Evolutionary conservation across 2,797 vertebrate genomes (phyloP).

Genomic region (Sebastes minor): DNA sequence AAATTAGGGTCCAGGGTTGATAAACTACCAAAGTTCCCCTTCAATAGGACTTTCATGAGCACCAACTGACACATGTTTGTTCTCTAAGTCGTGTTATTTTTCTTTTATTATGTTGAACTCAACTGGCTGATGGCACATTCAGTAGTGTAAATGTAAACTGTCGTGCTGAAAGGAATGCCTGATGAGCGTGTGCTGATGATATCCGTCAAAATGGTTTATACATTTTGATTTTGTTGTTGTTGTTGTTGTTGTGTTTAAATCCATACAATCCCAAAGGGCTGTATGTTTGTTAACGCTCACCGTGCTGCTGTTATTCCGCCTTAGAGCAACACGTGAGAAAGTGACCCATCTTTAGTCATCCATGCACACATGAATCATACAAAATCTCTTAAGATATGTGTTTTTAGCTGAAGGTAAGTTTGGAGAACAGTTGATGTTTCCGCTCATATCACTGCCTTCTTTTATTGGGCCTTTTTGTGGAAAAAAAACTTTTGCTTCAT

Average conservation of each 20-base stretch:
- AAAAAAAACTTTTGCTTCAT: background rate
- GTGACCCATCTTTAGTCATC: background rate
- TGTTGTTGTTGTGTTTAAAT: background rate
- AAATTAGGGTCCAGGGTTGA: no score
- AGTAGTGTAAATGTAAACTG: background rate
- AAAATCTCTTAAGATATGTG: slow-evolving; percentile 5
- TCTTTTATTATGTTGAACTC: background rate
- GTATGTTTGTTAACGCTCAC: slow-evolving; percentile 44
- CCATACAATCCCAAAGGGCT: slow-evolving; percentile 70
- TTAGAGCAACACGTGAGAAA: slow-evolving; percentile 38
- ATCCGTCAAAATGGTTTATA: background rate
- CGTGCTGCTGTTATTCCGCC: slow-evolving; percentile 30
- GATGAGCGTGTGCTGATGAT: background rate
- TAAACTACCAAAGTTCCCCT: background rate
- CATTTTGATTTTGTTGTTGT: background rate
- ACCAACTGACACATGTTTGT: background rate
- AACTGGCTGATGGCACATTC: slow-evolving; percentile 8
- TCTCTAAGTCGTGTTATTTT: background rate
- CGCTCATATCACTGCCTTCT: slow-evolving; percentile 56
- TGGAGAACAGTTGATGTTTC: slow-evolving; percentile 15
- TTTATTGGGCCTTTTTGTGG: slow-evolving; percentile 13
- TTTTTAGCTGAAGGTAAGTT: slow-evolving; percentile 78
- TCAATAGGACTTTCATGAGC: background rate
- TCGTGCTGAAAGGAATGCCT: background rate
- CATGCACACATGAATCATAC: slow-evolving; percentile 1